Base-by-base conservation (phyloP, 2,797 vertebrate genomes). In the Megalops cyprinoides region DNA sequence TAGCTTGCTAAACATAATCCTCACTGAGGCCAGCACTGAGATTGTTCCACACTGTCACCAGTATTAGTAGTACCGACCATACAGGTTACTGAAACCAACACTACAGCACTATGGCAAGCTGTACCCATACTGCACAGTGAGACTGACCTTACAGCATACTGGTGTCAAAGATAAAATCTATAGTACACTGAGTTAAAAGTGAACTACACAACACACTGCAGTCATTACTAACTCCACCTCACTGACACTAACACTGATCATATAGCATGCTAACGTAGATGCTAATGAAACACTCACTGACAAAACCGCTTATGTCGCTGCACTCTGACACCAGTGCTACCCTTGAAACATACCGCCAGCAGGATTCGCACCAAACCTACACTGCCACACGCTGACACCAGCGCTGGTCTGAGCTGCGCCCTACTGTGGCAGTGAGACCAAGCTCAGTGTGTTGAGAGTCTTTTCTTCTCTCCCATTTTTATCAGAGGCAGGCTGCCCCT, bases 391-490 rank as follows among this genome's bases (percentile, higher is more conserved):
- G 18, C 31, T 12, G 12, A 31, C 31, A 28, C 31, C 60, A 65
- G 1, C 10, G 14, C 14, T 34, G 34, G 14, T 14, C 62, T 67
- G 62, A 39, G 31, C 31, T 62, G 58, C 18, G 10, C 56, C 28
- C n/a, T 10, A 25, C 56, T 60, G 3, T n/a, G 20, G 56, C 56
- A 8, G 56, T 34, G 0, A 0, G 60, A 62, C 18, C 3, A 9
- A 71, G 67, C 39, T 44, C 39, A 44, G 37, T 56, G 28, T 46
- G 39, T 25, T 78, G 58, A 78, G 44, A 48, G 25, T 65, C 23
- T 78, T 62, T 10, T 78, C 58, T 78, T 55, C 6, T 55, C 34
- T 74, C 46, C n/a, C 46, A 46, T 74, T 74, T 74, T 44, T 53
- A 20, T 31, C 51, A 55, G 74, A 53, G 74, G 48, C 74, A 76